Evolutionary conservation across 2,888 invertebrate genomes (phyloP).

Genomic region (Philereme vetulata): DNA sequence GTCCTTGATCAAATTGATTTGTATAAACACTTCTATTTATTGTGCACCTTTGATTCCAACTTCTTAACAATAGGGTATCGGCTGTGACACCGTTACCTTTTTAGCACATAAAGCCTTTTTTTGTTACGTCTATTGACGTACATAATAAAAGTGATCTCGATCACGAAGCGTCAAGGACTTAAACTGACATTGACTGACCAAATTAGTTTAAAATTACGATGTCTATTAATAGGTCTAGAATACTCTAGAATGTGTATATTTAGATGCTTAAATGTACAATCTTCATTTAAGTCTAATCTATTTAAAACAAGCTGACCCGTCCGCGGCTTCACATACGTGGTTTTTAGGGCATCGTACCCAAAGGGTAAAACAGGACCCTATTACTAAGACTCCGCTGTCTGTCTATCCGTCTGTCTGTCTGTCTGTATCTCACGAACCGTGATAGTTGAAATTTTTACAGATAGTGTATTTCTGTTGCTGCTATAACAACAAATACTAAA

Average conservation of each 20-base stretch:
- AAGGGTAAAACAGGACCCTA: too few species aligned
- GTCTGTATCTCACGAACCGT: too few species aligned
- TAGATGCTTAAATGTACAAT: too few species aligned
- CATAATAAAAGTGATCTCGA: conserved; percentile 59
- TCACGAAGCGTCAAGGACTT: conserved; percentile 70
- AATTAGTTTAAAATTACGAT: conserved; percentile 24
- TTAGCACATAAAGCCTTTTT: conserved; percentile 34
- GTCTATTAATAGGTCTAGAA: background rate
- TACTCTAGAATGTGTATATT: background rate
- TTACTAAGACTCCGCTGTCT: too few species aligned
- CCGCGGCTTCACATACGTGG: too few species aligned
- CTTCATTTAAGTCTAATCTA: too few species aligned
- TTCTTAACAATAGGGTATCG: conserved; percentile 4
- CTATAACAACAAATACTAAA: too few species aligned
- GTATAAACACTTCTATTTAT: conserved; percentile 4
- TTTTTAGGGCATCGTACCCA: too few species aligned
- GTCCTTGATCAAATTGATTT: conserved; percentile 5
- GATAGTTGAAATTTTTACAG: too few species aligned
- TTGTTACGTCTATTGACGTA: conserved; percentile 45
- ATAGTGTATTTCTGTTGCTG: too few species aligned
- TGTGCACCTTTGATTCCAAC: conserved; percentile 5
- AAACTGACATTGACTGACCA: conserved; percentile 47
- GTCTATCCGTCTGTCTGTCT: too few species aligned
- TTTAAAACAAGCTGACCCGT: too few species aligned
- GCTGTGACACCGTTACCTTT: conserved; percentile 34